phyloP scores from a whole-genome alignment of 2,113 vertebrate genomes.

The Strigops habroptila region DNA sequence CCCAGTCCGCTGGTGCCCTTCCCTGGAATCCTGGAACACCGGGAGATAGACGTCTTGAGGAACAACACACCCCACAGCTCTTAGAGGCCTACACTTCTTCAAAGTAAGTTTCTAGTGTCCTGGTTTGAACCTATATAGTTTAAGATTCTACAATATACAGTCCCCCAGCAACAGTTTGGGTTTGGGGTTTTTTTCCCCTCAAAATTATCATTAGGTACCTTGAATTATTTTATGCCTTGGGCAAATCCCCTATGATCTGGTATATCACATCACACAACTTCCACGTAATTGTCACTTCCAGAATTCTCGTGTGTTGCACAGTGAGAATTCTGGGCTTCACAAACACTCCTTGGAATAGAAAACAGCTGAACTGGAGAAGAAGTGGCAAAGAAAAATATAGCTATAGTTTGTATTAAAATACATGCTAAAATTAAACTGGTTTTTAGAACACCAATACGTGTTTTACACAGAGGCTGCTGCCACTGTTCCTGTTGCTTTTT shows the following conservation, averaged over 20 bases:
- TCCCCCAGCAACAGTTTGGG: background rate
- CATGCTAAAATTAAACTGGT: background rate
- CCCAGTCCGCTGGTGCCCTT: background rate
- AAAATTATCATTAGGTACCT: background rate
- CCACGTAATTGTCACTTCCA: background rate
- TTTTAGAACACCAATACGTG: background rate
- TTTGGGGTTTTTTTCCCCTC: background rate
- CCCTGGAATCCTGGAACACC: background rate
- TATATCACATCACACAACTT: background rate
- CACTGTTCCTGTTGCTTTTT: background rate
- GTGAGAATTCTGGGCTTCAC: background rate
- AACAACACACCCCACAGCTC: background rate
- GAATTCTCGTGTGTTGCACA: background rate
- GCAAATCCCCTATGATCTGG: slow-evolving; percentile 4
- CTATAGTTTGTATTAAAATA: slow-evolving; percentile 22
- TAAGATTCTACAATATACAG: background rate
- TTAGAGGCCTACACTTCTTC: rapidly evolving
- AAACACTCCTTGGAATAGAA: background rate
- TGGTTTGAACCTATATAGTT: background rate
- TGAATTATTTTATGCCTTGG: background rate
- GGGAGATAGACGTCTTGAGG: background rate
- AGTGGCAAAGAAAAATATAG: background rate
- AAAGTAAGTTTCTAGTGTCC: background rate
- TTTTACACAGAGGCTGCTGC: background rate
- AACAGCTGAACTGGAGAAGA: background rate